Base-by-base conservation (phyloP, 2,113 vertebrate species). In the Triplophysa tibetana region DNA sequence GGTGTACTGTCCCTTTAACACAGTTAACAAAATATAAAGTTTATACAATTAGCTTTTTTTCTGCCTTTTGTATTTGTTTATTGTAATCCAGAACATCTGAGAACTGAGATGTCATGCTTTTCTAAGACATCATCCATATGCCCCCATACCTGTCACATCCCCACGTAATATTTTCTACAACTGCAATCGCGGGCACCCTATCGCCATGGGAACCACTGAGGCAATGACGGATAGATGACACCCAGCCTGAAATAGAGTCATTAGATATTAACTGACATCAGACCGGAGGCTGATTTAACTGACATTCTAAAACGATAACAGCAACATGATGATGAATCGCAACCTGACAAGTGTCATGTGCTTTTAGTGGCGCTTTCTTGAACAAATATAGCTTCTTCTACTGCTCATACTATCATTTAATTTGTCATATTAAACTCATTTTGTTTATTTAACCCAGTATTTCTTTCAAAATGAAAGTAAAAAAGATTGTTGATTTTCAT, bases 121-220 rank as follows among this genome's bases (percentile, higher is more conserved):
- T 54, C 16, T 52, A 24, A 29, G 69, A 54, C 26, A 12, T 19
- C 45, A 29, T 23, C 48, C 68, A 54, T 70, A 23, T 68, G 66
- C 21, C 68, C 68, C 11, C 11, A 7, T n/a, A 41, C 52, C 7
- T 8, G 23, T 41, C 54, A 60, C 70, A 73, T 73, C 50, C 52
- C 70, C 29, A 29, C 21, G 14, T 73, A 43, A 19, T 43, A 60
- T 60, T 73, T 41, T 41, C 54, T 26, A n/a, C 26, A 41, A 8
- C 2, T 56, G 17, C 5, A 19, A 73, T 73, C 54, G 23, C 29
- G 21, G 29, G 12, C 52, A 58, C 6, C 52, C 70, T 33, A 60
- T 73, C 16, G 29, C 52, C 54, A 73, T 73, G 52, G 70, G 70
- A 73, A 73, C 70, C 70, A 23, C 70, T 60, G 54, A 73, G 29